A percentile compares a stretch with the other conserved stretches of the same genome.
Conservation (phyloP, 2,113 vertebrate genomes). For the Cottus gobio region DNA sequence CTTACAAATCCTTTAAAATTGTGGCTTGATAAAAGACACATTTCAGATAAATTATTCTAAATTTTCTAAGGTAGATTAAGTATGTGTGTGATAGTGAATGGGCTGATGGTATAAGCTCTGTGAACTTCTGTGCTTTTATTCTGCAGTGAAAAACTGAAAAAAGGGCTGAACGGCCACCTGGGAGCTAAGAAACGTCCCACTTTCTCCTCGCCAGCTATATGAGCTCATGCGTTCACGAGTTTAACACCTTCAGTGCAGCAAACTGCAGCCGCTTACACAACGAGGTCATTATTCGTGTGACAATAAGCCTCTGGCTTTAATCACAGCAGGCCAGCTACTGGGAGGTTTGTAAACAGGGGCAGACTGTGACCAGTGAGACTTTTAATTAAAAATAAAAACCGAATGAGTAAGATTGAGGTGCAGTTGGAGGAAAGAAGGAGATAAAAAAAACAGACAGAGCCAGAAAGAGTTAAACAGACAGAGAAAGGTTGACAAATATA, state of each 20-base stretch:
- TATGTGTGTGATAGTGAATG: too few relatives aligned
- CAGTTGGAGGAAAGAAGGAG: neutral
- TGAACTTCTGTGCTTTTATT: neutral
- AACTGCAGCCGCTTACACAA: slow-evolving; percentile 22
- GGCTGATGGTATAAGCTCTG: neutral
- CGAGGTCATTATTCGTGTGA: slow-evolving; percentile 20
- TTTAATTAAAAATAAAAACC: slow-evolving; percentile 6
- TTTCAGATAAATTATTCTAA: neutral
- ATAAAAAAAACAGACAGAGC: neutral
- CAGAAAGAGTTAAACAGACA: neutral
- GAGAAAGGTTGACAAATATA: neutral
- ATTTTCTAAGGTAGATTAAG: neutral
- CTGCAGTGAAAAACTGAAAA: slow-evolving; percentile 13
- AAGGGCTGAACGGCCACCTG: slow-evolving; percentile 12
- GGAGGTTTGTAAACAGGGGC: slow-evolving; percentile 36
- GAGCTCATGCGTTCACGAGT: neutral
- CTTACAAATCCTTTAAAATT: neutral
- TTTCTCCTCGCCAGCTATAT: slow-evolving; percentile 13
- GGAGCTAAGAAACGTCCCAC: slow-evolving; percentile 11
- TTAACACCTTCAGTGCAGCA: slow-evolving; percentile 14
- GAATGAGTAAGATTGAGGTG: neutral
- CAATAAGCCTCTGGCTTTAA: slow-evolving; percentile 9
- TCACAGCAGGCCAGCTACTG: slow-evolving; percentile 3
- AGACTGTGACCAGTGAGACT: neutral
- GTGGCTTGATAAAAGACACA: neutral